Evolutionary conservation across 1,140 invertebrate genomes (phyloP).

Genomic region (Achroia grisella): DNA sequence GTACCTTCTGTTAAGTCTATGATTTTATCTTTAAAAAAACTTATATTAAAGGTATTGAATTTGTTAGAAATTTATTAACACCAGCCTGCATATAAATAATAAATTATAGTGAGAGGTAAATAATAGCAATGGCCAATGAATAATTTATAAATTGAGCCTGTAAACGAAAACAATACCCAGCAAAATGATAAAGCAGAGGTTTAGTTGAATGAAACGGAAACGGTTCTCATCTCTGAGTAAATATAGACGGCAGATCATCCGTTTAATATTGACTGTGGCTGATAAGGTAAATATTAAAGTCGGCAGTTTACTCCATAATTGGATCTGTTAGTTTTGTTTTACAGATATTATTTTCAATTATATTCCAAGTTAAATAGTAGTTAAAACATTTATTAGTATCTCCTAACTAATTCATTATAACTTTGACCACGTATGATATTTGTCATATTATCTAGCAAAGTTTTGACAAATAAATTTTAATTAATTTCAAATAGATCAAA

Average conservation of each 20-base stretch:
- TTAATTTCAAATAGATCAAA: too few relatives aligned
- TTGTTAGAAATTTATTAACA: too few relatives aligned
- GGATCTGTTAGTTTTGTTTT: not conserved
- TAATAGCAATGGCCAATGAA: too few relatives aligned
- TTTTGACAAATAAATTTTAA: too few relatives aligned
- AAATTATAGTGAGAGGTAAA: too few relatives aligned
- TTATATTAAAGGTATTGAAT: too few relatives aligned
- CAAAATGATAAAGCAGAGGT: not conserved
- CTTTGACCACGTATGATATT: too few relatives aligned
- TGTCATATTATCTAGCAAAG: not conserved
- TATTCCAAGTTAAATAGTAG: not conserved
- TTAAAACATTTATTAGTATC: not conserved
- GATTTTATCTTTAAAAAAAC: too few relatives aligned
- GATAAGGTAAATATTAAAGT: not conserved
- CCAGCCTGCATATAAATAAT: too few relatives aligned
- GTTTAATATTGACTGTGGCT: conserved; percentile 7
- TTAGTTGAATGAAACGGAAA: not conserved
- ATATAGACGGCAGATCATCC: conserved; percentile 7
- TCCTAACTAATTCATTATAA: too few relatives aligned
- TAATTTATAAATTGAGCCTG: not conserved
- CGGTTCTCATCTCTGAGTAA: conserved; percentile 3
- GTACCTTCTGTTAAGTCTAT: too few relatives aligned
- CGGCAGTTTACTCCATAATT: not conserved
- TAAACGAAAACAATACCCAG: not conserved
- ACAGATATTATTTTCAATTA: not conserved